Conservation (phyloP, 2,888 invertebrate genomes). For the Mechanitis messenoides region DNA sequence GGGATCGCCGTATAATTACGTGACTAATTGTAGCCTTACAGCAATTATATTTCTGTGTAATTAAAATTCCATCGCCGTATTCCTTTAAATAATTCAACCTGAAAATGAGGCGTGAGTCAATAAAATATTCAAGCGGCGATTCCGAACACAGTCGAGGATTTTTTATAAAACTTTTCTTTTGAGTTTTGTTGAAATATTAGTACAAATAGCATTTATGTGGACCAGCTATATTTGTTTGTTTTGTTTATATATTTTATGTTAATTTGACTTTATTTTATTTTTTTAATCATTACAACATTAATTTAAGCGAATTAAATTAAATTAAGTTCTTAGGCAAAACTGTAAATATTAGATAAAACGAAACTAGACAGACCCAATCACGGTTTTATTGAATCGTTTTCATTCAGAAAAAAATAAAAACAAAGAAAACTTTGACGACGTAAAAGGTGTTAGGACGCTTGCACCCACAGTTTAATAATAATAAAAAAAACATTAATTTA, state of each 20-base stretch:
- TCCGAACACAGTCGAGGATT: slow-evolving; percentile 3
- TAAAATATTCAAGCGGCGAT: slow-evolving; percentile 22
- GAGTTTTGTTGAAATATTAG: background rate
- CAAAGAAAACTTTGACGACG: no score
- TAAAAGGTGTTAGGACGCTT: no score
- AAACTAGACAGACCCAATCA: no score
- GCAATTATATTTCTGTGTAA: slow-evolving; percentile 18
- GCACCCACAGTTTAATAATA: no score
- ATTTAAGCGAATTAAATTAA: no score
- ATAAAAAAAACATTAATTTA: no score
- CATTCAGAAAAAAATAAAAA: no score
- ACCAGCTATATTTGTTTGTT: background rate
- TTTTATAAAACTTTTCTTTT: slow-evolving; percentile 3
- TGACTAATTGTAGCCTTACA: slow-evolving; percentile 4
- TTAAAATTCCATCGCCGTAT: slow-evolving; percentile 26
- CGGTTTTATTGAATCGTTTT: no score
- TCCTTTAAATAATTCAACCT: slow-evolving; percentile 22
- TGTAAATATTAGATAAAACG: no score
- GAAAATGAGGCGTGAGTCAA: slow-evolving; percentile 15
- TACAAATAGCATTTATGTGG: background rate
- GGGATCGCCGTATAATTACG: slow-evolving; percentile 7
- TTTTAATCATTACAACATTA: no score
- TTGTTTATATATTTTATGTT: background rate
- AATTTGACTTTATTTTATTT: background rate
- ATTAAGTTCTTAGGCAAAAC: no score